Base-by-base conservation (phyloP, 1,140 invertebrate genomes). In the Conus betulinus region DNA sequence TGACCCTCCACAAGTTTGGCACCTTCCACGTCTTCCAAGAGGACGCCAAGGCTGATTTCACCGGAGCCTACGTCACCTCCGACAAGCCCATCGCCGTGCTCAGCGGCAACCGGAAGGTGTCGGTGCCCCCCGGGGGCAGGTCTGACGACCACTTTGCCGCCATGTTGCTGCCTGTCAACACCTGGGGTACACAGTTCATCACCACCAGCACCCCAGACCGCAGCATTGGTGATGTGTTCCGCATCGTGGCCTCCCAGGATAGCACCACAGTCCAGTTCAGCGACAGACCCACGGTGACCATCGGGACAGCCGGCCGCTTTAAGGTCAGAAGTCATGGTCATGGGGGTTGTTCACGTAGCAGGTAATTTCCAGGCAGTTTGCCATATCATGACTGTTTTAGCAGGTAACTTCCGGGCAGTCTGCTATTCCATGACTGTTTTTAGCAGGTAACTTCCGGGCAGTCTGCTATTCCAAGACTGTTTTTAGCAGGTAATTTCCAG, bases 111-210 rank as follows among this genome's bases (percentile, higher is more conserved):
- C 87, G 88, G 60, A 91, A 90, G 67, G 91, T 91, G 25, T 88
- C 78, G n/a, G 89, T 93, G 17, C 78, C 81, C 1, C 76, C 81
- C 6, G 71, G 78, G 0, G 90, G 81, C 17, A 84, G 67, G 5
- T 88, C 87, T 71, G 51, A 84, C 10, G 93, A 93, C 89, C 92
- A 93, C 88, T 81, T 94, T 27, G 91, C 91, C 6, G 93, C 92
- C 63, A 91, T 92, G 81, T 81, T 94, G 74, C 88, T 91, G 67
- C 92, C 93, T 5, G 90, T 92, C 5, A 63, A 90, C 20, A 90
- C 90, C 20, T 94, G 93, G 93, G 93, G 93, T 6, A 92, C 89
- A 53, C 81, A 88, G 6, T 94, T 92, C 82, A 85, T 88, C 39
- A 89, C 89, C 15, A 90, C 91, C 17, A 91, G 93, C 1, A 91